Evolutionary conservation across 30 jellyfish, hydroid and myxozoan genomes (phyloP).

Genomic region (Rhopilema esculentum): DNA sequence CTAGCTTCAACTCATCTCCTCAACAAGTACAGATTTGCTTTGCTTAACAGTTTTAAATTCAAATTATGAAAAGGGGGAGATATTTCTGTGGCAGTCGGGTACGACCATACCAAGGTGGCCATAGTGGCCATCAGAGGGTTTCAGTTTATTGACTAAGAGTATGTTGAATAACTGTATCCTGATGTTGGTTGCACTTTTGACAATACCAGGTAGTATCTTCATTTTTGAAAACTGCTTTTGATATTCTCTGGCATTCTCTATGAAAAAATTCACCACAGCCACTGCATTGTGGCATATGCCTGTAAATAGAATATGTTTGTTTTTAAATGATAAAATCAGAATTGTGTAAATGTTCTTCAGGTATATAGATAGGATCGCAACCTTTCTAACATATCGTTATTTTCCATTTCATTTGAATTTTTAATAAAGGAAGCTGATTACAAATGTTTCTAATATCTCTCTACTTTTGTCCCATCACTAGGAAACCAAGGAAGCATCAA

Average conservation of each 20-base stretch:
- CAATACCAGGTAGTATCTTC: slow-evolving; percentile 2
- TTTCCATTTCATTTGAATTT: neutral
- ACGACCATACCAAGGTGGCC: neutral
- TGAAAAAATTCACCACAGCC: slow-evolving; percentile 30
- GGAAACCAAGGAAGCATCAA: slow-evolving; percentile 6
- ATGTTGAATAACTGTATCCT: neutral
- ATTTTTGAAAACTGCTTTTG: slow-evolving; percentile 13
- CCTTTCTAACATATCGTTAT: neutral
- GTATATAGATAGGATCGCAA: neutral
- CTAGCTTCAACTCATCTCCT: neutral
- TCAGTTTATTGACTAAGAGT: neutral
- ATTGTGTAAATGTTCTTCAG: neutral
- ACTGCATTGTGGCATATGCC: slow-evolving; percentile 43
- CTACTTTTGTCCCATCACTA: neutral
- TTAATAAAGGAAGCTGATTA: neutral
- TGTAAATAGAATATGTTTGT: slow-evolving; percentile 1
- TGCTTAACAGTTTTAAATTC: neutral
- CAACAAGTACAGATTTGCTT: neutral
- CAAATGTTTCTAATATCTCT: neutral
- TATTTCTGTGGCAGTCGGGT: neutral
- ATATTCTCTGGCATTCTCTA: slow-evolving; percentile 25
- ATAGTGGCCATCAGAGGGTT: neutral
- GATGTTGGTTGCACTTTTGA: neutral
- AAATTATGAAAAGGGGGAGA: neutral
- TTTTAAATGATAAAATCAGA: neutral